Evolutionary conservation across 2,113 vertebrate species (phyloP), one percentile per base, ranked within the genome.

Genomic region (Sapayoa aenigma): DNA sequence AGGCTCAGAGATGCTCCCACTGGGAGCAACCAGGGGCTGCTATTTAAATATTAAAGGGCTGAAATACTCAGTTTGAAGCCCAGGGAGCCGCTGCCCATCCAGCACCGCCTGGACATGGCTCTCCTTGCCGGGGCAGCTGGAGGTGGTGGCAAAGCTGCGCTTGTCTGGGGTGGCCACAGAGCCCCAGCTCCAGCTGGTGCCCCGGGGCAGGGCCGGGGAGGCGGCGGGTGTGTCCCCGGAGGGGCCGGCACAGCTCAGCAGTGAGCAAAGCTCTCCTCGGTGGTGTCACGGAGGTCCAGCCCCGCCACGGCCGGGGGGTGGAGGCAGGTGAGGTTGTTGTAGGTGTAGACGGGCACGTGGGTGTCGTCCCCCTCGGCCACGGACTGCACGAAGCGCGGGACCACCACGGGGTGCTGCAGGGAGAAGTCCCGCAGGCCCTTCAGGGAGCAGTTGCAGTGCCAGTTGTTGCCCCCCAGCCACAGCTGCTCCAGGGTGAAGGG

Each of bases 271-370:
- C 97, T 95, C 93, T 98, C 98, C 69, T 97, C 97, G 0, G 91
- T 73, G 33, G 98, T 68, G 62, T 99, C 99, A 0, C 99, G 97
- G 37, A 99, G 98, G 96, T 99, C 99, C 22, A 98, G 97, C 83
- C 99, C 99, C 0, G 93, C 94, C 47, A 98, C 27, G 1, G 84
- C 89, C 0, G 96, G 94, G 2, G 99, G 99, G 46, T 98, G 97
- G 50, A 91, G 97, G 66, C 99, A 99, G 63, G 99, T 99, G 94
- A 99, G 98, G 83, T 99, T 99, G 97, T 99, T 99, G 96, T 98
- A 98, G 59, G 98, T 97, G 46, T 98, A 98, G 46, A 98, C 49
- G 0, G 98, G 98, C 2, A 94, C 58, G 12, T 98, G 98, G 58
- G 96, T 81, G 59, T 99, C 98, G 1, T 99, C 99, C 5, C 98